Conservation (phyloP, 1,140 invertebrate genomes). For the Ephestia elutella region DNA sequence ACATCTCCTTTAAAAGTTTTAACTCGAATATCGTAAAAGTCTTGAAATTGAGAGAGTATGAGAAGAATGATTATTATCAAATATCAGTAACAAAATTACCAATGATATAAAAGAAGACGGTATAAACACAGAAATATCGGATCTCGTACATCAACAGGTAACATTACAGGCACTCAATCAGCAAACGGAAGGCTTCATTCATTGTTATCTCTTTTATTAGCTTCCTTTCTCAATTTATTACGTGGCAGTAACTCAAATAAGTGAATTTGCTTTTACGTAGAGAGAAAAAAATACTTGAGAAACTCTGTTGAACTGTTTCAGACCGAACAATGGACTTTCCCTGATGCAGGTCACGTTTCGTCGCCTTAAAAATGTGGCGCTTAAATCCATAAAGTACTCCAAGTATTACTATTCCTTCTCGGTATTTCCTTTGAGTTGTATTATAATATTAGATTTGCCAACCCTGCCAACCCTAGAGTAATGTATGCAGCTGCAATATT, state of each 20-base stretch:
- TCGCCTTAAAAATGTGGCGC: conserved; percentile 70
- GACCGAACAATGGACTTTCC: conserved; percentile 60
- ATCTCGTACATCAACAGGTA: background rate
- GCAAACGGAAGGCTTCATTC: conserved; percentile 36
- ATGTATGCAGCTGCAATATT: conserved; percentile 5
- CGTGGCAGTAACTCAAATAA: conserved; percentile 62
- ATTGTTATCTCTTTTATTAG: conserved; percentile 48
- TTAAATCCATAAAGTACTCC: conserved; percentile 69
- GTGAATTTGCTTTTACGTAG: conserved; percentile 61
- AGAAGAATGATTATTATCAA: no score
- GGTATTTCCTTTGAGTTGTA: conserved; percentile 60
- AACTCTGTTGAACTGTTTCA: conserved; percentile 57
- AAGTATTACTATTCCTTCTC: conserved; percentile 66
- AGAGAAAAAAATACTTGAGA: conserved; percentile 49
- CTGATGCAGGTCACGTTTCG: conserved; percentile 62
- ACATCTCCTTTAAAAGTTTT: no score
- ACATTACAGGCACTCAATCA: conserved; percentile 28
- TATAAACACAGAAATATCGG: conserved; percentile 1
- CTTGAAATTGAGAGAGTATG: no score
- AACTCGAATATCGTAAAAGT: no score
- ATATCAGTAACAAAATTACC: no score
- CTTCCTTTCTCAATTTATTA: conserved; percentile 55
- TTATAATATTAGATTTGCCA: conserved; percentile 58
- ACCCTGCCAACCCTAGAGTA: conserved; percentile 14
- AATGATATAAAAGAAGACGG: conserved; percentile 17